Percentiles rank a stretch among this genome's conserved stretches.
Conservation (phyloP, 2,888 invertebrate genomes). For the Ferdinandea cuprea region DNA sequence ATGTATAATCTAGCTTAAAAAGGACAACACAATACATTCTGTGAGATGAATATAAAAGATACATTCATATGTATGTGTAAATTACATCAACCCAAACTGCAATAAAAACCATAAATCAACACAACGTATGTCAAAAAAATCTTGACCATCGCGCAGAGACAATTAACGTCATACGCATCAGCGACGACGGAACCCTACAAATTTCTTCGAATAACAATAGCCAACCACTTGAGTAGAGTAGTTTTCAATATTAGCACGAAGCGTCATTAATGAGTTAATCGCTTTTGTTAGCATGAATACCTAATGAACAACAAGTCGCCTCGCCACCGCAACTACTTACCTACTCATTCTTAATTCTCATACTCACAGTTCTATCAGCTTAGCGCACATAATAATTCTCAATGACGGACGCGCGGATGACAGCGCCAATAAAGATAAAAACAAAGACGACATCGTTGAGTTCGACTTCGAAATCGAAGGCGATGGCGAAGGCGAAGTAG, state of each 20-base stretch:
- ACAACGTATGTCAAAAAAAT: too few species aligned
- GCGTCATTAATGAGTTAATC: slow-evolving; percentile 37
- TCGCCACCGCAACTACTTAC: not conserved
- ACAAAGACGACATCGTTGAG: slow-evolving; percentile 17
- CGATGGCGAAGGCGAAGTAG: too few species aligned
- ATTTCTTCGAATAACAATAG: not conserved
- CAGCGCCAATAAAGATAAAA: not conserved
- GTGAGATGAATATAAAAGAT: too few species aligned
- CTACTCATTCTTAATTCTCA: too few species aligned
- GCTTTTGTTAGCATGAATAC: slow-evolving; percentile 47
- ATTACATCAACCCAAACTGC: too few species aligned
- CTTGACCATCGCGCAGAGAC: too few species aligned
- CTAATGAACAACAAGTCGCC: slow-evolving; percentile 32
- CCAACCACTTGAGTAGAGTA: not conserved
- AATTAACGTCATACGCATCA: too few species aligned
- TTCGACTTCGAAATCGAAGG: not conserved
- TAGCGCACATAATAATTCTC: slow-evolving; percentile 34
- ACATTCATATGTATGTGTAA: too few species aligned
- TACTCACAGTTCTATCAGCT: too few species aligned
- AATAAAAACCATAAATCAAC: too few species aligned
- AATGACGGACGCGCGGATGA: slow-evolving; percentile 36
- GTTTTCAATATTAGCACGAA: slow-evolving; percentile 23
- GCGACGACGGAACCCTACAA: not conserved
- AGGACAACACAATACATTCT: too few species aligned
- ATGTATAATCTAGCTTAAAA: too few species aligned